Percentiles rank a stretch among this genome's conserved stretches.
Evolutionary conservation across 92 coral and sea anemone genomes (phyloP).

Genomic region (Actinostola sp.): DNA sequence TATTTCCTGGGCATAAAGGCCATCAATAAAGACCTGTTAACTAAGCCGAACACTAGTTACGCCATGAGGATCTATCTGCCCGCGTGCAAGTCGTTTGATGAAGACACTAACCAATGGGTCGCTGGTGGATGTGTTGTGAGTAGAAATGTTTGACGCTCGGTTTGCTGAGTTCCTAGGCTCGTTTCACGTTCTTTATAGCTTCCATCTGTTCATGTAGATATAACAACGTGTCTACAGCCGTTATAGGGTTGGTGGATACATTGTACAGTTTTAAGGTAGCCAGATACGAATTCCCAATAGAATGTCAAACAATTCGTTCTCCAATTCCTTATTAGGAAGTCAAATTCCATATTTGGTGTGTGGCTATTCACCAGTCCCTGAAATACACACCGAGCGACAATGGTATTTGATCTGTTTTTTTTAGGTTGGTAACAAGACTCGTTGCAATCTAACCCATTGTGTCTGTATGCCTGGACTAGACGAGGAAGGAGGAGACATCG

Average conservation of each 20-base stretch:
- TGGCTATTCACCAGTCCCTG: neutral
- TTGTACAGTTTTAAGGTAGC: no score
- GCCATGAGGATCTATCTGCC: slow-evolving; percentile 84
- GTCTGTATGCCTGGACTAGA: slow-evolving; percentile 83
- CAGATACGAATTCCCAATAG: no score
- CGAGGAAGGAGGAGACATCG: slow-evolving; percentile 64
- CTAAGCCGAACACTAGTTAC: slow-evolving; percentile 63
- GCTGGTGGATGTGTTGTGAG: slow-evolving; percentile 88
- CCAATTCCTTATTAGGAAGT: no score
- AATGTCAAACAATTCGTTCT: no score
- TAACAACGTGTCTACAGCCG: no score
- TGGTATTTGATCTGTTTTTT: neutral
- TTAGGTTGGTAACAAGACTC: slow-evolving; percentile 88
- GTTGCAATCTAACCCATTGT: slow-evolving; percentile 84
- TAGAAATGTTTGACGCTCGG: neutral
- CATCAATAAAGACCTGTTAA: slow-evolving; percentile 63
- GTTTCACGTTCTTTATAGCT: neutral
- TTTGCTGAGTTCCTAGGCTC: neutral
- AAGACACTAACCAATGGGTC: slow-evolving; percentile 78
- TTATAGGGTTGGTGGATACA: no score
- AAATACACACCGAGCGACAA: neutral
- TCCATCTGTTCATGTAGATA: no score
- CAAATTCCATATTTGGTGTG: neutral
- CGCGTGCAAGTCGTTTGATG: slow-evolving; percentile 87
- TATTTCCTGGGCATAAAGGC: slow-evolving; percentile 84